A percentile compares a stretch with the other conserved stretches of the same genome.
Conservation (phyloP, 2,888 invertebrate species). For the Syrphus vitripennis region DNA sequence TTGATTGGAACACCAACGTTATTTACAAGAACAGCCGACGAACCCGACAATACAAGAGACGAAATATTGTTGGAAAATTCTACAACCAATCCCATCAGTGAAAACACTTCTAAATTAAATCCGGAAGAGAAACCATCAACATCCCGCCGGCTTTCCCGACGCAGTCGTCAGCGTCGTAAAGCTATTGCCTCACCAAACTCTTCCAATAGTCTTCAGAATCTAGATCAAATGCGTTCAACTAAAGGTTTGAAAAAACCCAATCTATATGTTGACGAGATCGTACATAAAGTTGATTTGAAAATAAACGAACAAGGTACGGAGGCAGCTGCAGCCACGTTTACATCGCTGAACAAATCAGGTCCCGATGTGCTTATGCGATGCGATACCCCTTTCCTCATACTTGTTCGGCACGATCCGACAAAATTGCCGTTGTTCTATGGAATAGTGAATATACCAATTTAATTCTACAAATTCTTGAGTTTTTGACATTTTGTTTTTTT, state of each 20-base stretch:
- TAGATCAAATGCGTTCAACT: slow-evolving; percentile 63
- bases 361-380: slow-evolving; percentile 82
- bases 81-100: not conserved
- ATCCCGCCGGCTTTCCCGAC: too few species aligned
- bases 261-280: slow-evolving; percentile 83
- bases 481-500: too few species aligned
- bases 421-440: slow-evolving; percentile 87
- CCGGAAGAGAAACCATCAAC: slow-evolving; percentile 64
- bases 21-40: too few species aligned
- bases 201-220: slow-evolving; percentile 49
- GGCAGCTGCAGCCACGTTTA: slow-evolving; percentile 85
- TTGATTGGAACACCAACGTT: too few species aligned
- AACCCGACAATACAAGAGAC: too few species aligned
- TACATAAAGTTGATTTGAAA: slow-evolving; percentile 85
- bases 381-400: slow-evolving; percentile 86
- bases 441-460: slow-evolving; percentile 81
- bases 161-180: too few species aligned
- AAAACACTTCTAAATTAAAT: slow-evolving; percentile 37
- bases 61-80: not conserved
- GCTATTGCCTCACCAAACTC: not conserved
- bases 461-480: too few species aligned
- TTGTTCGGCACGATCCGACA: slow-evolving; percentile 85
- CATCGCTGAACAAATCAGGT: slow-evolving; percentile 83
- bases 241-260: slow-evolving; percentile 78
- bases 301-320: slow-evolving; percentile 86